Percentiles rank a stretch among this genome's conserved stretches.
Evolutionary conservation across 2,888 invertebrate genomes (phyloP).

Genomic region (Stenchaetothrips biformis): DNA sequence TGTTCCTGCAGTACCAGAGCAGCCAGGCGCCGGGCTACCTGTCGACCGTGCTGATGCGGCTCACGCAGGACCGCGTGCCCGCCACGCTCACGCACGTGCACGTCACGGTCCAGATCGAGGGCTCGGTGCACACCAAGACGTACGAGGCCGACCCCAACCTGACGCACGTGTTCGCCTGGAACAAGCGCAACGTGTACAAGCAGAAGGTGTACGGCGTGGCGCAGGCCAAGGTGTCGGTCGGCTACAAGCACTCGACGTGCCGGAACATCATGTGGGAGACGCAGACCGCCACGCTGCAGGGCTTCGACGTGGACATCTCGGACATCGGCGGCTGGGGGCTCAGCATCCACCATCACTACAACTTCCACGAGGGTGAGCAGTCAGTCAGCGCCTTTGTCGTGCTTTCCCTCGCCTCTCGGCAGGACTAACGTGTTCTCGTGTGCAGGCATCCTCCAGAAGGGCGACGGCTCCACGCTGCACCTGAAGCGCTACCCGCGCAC

Average conservation of each 20-base stretch:
- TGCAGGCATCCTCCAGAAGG: conserved; percentile 85
- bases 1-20: conserved; percentile 92
- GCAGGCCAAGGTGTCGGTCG: conserved; percentile 82
- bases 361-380: conserved; percentile 81
- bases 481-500: conserved; percentile 88
- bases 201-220: conserved; percentile 89
- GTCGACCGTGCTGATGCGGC: conserved; percentile 84
- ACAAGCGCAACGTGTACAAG: conserved; percentile 93
- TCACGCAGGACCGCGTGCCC: conserved; percentile 76
- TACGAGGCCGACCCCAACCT: conserved; percentile 96
- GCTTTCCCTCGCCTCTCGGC: background rate
- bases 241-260: conserved; percentile 90
- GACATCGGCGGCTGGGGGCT: conserved; percentile 98
- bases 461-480: conserved; percentile 92
- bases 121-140: conserved; percentile 82
- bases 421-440: background rate
- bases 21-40: conserved; percentile 91
- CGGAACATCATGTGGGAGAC: conserved; percentile 88
- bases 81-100: conserved; percentile 80
- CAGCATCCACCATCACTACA: conserved; percentile 97
- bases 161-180: conserved; percentile 96
- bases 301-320: conserved; percentile 93
- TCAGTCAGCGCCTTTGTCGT: background rate
- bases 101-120: conserved; percentile 88
- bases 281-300: conserved; percentile 87